A percentile compares a stretch with the other conserved stretches of the same genome.
These are phyloP conservation scores for Glossosoma conforme DNA, from an alignment of 1,140 invertebrate genomes.

Conservation along the genomic window DNA sequence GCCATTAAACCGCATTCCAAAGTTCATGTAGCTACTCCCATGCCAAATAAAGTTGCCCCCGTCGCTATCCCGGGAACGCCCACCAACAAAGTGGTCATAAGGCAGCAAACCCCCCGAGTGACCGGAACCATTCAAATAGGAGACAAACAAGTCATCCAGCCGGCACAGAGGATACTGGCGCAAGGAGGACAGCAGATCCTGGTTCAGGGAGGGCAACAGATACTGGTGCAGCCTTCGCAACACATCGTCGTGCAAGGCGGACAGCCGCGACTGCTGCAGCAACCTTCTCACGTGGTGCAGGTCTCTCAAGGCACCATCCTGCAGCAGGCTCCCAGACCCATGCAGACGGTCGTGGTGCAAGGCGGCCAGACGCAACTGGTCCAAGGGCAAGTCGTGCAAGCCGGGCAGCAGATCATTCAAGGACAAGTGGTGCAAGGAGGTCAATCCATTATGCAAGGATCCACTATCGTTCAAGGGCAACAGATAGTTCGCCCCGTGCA, in stretches of 20 bases:
- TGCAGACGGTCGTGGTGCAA: constrained; percentile 42
- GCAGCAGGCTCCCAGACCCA: constrained; percentile 23
- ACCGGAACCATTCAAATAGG: not conserved
- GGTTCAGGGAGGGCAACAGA: constrained; percentile 35
- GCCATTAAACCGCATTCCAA: constrained; percentile 23
- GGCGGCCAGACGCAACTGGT: constrained; percentile 24
- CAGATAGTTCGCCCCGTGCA: constrained; percentile 24
- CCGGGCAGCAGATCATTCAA: constrained; percentile 33
- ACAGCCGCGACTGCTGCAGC: constrained; percentile 31
- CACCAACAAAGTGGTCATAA: constrained; percentile 19
- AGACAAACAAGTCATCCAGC: not conserved
- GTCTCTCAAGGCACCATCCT: constrained; percentile 25
- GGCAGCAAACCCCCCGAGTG: constrained; percentile 10
- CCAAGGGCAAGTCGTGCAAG: constrained; percentile 20
- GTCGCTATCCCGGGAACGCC: not conserved
- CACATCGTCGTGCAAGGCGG: constrained; percentile 41
- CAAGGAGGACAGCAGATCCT: constrained; percentile 37
- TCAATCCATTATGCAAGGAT: constrained; percentile 24
- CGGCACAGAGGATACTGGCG: constrained; percentile 14
- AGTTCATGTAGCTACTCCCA: constrained; percentile 7
- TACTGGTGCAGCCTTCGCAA: constrained; percentile 34
- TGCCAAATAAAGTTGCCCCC: constrained; percentile 6
- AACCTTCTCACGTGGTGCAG: constrained; percentile 15
- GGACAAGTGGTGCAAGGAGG: constrained; percentile 20
- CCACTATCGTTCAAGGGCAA: constrained; percentile 24